These are phyloP conservation scores for Thalassophryne amazonica DNA, from an alignment of 2,797 vertebrate species.

Conservation along the genomic window DNA sequence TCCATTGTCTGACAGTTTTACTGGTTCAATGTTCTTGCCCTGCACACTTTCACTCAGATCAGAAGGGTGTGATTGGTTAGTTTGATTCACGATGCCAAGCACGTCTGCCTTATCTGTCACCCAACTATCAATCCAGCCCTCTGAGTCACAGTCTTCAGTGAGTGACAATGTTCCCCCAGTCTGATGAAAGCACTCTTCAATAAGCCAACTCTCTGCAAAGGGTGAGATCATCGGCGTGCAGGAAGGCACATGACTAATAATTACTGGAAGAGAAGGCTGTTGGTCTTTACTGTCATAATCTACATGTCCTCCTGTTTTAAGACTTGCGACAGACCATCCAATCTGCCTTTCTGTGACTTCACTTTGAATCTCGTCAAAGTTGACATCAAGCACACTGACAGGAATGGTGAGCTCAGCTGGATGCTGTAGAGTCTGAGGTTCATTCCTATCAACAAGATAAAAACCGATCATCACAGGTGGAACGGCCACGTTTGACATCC, in stretches of 20 bases:
- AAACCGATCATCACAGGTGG: slow-evolving; percentile 21
- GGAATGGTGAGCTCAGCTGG: slow-evolving; percentile 18
- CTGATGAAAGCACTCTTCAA: slow-evolving; percentile 22
- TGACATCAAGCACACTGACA: slow-evolving; percentile 34
- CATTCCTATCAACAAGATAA: slow-evolving; percentile 18
- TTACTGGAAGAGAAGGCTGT: slow-evolving; percentile 13
- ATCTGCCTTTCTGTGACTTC: slow-evolving; percentile 16
- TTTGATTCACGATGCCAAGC: slow-evolving; percentile 3
- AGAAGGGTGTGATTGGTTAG: background rate
- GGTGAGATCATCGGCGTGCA: slow-evolving; percentile 34
- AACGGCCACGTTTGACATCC: slow-evolving; percentile 17
- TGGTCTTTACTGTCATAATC: slow-evolving; percentile 24
- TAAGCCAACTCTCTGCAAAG: slow-evolving; percentile 26
- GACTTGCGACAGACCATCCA: slow-evolving; percentile 14
- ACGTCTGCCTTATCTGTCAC: slow-evolving; percentile 8
- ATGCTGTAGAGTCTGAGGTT: slow-evolving; percentile 21
- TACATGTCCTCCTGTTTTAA: slow-evolving; percentile 8
- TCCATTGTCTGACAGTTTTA: slow-evolving; percentile 2
- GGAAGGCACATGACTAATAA: slow-evolving; percentile 14
- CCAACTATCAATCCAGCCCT: slow-evolving; percentile 1
- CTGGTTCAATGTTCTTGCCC: slow-evolving; percentile 1
- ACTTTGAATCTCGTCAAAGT: slow-evolving; percentile 23
- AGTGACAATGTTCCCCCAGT: slow-evolving; percentile 9
- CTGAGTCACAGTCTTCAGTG: slow-evolving; percentile 26
- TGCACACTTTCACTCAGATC: slow-evolving; percentile 4